Conservation (phyloP, 1,140 invertebrate genomes). For the Argopecten irradians region DNA sequence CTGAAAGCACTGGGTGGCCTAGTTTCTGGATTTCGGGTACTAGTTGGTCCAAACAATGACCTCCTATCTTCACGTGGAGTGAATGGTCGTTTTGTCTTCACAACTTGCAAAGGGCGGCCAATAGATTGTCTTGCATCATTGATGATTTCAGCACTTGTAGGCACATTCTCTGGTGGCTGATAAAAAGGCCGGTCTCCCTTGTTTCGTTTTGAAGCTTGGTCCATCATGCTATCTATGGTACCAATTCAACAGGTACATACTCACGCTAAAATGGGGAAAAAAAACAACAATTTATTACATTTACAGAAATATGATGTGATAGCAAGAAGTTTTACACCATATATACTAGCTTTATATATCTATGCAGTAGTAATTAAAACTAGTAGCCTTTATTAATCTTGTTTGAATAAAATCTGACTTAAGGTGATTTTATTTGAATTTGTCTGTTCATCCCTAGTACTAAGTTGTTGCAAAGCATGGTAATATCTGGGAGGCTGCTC, state of each 20-base stretch:
- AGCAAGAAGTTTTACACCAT: too few relatives aligned
- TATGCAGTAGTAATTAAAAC: too few relatives aligned
- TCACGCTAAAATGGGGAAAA: neutral
- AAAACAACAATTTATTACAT: too few relatives aligned
- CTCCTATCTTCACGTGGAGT: slow-evolving; percentile 87
- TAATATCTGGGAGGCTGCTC: too few relatives aligned
- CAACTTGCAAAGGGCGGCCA: slow-evolving; percentile 50
- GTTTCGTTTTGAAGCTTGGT: neutral
- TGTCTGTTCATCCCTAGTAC: too few relatives aligned
- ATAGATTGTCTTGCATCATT: slow-evolving; percentile 81
- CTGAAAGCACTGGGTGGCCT: slow-evolving; percentile 89
- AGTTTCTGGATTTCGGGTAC: slow-evolving; percentile 67
- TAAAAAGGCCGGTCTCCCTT: slow-evolving; percentile 74
- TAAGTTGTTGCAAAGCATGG: too few relatives aligned
- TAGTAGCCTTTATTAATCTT: too few relatives aligned
- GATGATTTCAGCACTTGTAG: slow-evolving; percentile 87
- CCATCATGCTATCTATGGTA: neutral
- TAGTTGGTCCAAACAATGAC: slow-evolving; percentile 81
- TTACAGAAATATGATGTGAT: too few relatives aligned
- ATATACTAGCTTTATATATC: too few relatives aligned
- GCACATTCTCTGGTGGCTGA: slow-evolving; percentile 76
- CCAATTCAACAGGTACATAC: neutral
- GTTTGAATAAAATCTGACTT: too few relatives aligned
- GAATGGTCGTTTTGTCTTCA: slow-evolving; percentile 81
- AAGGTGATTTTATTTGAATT: too few relatives aligned